Base-by-base conservation (phyloP, 1,140 invertebrate genomes). In the Solenopsis fugax region DNA sequence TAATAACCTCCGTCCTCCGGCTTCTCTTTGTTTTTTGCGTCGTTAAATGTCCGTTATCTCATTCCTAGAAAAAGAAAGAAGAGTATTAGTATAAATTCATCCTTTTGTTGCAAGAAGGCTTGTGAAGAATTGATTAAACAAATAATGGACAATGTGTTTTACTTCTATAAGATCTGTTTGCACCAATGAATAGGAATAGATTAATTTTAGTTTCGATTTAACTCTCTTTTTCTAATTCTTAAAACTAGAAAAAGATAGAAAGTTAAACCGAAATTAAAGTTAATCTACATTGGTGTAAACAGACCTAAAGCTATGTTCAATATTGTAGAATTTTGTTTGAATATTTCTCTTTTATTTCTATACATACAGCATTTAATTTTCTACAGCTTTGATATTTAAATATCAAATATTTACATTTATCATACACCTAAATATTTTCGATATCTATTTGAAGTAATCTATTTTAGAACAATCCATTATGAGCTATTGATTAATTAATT, bases 401-500 rank as follows among this genome's bases (percentile, higher is more conserved):
- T 29, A 29, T 29, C 29, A 29, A 29, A 41, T n/a, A 41, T n/a
- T 2, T 4, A n/a, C n/a, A 21, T 65, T 65, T 41, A 18, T 65
- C 18, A 0, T 41, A 16, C 16, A 9, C 0, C 10, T 29, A 29
- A 45, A 50, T 72, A 9, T 58, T 13, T 56, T 13, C 6, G 4
- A 58, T 48, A 9, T 72, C 29, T 9, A 18, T 52, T 29, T 71
- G 3, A 81, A 29, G n/a, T 29, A 12, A 24, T 29, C 7, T n/a
- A 37, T 52, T 50, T 52, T 13, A 50, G 21, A 60, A 34, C 12
- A 56, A 54, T 60, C 10, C 78, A 67, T 67, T 1, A 1, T 54
- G 7, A 21, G 81, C 48, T 78, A 34, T 80, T 80, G 58, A 18
- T 58, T 29, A n/a, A 45, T 67, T 13, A 21, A 37, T 84, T 93